Conservation (phyloP, 2,797 vertebrate genomes). For the Siniperca undulata region DNA sequence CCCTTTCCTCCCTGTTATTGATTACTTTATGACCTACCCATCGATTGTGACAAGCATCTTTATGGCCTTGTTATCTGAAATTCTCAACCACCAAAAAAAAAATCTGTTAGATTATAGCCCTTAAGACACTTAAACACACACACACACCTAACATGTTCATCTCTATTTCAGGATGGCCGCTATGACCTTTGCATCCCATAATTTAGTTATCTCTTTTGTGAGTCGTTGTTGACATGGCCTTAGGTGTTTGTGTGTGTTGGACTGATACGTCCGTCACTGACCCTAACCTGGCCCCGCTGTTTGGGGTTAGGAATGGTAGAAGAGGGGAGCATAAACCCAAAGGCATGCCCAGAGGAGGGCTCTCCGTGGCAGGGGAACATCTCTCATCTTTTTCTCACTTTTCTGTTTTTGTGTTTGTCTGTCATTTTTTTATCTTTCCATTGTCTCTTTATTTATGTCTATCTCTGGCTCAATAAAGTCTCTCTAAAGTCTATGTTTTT, state of each 20-base stretch:
- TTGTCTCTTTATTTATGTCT: neutral
- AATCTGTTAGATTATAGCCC: neutral
- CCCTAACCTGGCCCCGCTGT: slow-evolving; percentile 74
- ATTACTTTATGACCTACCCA: neutral
- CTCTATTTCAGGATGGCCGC: slow-evolving; percentile 22
- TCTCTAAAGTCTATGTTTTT: neutral
- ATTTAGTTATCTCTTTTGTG: slow-evolving; percentile 65
- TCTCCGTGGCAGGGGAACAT: neutral
- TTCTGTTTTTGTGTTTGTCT: neutral
- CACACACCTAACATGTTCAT: slow-evolving; percentile 9
- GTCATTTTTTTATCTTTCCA: neutral
- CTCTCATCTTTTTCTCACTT: slow-evolving; percentile 19
- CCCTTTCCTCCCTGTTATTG: neutral
- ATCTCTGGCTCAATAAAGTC: neutral
- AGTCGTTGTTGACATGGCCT: slow-evolving; percentile 75
- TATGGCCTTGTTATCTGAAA: slow-evolving; percentile 5
- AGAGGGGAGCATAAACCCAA: slow-evolving; percentile 44
- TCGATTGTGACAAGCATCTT: neutral
- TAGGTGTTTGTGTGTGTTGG: slow-evolving; percentile 66
- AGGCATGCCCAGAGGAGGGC: slow-evolving; percentile 40
- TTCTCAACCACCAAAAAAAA: neutral
- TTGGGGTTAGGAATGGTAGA: slow-evolving; percentile 57
- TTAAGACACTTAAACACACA: neutral
- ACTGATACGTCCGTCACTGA: slow-evolving; percentile 67
- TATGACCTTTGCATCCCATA: slow-evolving; percentile 51